Conservation (phyloP, 2,888 invertebrate genomes). For the Chymomyza amoena region DNA sequence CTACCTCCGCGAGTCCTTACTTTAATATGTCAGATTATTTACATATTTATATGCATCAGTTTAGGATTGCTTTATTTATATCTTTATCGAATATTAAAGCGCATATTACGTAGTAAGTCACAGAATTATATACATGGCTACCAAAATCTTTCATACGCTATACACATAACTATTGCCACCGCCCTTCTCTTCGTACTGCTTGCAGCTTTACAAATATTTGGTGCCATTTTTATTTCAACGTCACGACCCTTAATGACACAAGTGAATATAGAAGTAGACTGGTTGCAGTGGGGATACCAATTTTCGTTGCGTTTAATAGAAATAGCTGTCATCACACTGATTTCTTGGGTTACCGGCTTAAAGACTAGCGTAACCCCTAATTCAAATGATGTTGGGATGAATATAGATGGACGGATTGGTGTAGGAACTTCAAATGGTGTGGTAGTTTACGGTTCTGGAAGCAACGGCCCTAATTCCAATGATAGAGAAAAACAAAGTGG, state of each 20-base stretch:
- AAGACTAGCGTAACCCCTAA: conserved; percentile 80
- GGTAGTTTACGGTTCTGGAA: conserved; percentile 28
- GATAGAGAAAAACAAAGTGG: conserved; percentile 85
- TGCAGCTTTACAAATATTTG: conserved; percentile 91
- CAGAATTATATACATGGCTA: conserved; percentile 89
- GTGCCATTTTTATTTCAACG: conserved; percentile 83
- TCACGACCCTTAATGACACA: conserved; percentile 72
- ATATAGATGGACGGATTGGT: conserved; percentile 47
- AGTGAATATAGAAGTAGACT: conserved; percentile 83
- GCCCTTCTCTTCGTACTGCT: conserved; percentile 90
- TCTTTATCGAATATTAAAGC: conserved; percentile 88
- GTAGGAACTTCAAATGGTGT: neutral
- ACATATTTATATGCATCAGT: conserved; percentile 90
- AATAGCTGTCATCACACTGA: conserved; percentile 90
- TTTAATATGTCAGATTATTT: conserved; percentile 90
- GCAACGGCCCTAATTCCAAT: conserved; percentile 19
- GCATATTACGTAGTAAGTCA: conserved; percentile 86
- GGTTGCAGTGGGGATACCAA: conserved; percentile 96
- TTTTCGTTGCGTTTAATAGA: conserved; percentile 91
- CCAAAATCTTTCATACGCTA: conserved; percentile 90
- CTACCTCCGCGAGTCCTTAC: conserved; percentile 82
- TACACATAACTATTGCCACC: conserved; percentile 92
- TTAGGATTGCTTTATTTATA: conserved; percentile 92
- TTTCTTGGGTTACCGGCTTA: conserved; percentile 92
- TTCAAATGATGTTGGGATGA: conserved; percentile 33